Percentiles rank a stretch among this genome's conserved stretches.
Evolutionary conservation across 2,888 invertebrate species (phyloP).

Genomic region (Monoplex corrugatus): DNA sequence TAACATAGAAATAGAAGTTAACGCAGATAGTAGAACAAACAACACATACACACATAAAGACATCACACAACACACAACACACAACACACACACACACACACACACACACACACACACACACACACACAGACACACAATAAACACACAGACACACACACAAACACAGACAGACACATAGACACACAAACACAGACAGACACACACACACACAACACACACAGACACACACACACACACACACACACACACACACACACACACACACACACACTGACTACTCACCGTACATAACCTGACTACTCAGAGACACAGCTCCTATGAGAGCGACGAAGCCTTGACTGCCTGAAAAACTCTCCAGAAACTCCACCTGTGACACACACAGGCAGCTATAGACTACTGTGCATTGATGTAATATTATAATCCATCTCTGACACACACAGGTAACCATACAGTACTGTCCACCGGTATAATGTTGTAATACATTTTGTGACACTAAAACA

Average conservation of each 20-base stretch:
- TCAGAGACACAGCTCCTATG: background rate
- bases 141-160: background rate
- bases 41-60: no score
- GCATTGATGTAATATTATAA: no score
- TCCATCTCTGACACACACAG: no score
- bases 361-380: background rate
- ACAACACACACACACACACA: no score
- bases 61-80: no score
- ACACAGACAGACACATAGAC: background rate
- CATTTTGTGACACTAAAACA: no score
- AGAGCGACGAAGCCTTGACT: constrained; percentile 16
- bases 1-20: no score
- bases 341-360: background rate
- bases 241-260: background rate
- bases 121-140: background rate
- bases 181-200: background rate
- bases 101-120: constrained; percentile 3
- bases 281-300: background rate
- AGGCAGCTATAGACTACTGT: background rate
- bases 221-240: constrained; percentile 7
- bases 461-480: no score
- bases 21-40: no score
- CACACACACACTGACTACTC: background rate
- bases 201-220: constrained; percentile 10
- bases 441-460: no score